A percentile compares a stretch with the other conserved stretches of the same genome.
Conservation (phyloP, 2,797 vertebrate species). For the Dermochelys coriacea region DNA sequence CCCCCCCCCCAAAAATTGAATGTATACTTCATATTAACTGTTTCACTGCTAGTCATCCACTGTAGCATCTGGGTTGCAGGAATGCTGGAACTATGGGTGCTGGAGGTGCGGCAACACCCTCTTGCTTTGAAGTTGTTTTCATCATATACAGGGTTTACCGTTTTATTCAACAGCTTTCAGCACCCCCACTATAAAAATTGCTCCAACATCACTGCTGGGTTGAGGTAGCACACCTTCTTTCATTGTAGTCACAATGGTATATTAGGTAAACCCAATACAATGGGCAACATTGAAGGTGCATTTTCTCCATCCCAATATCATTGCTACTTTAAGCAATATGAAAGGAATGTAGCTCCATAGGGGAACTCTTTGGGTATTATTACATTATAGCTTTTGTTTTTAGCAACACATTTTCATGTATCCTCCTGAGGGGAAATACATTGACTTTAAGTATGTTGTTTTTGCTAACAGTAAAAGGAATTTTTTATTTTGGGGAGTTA, state of each 20-base stretch:
- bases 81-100: too few species aligned
- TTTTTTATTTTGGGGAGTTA: too few species aligned
- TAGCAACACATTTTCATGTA: background rate
- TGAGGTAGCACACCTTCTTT: background rate
- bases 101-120: too few species aligned
- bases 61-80: background rate
- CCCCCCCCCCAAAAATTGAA: background rate
- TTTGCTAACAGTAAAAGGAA: too few species aligned
- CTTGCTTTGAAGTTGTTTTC: too few species aligned
- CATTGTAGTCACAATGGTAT: background rate
- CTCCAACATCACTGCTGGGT: background rate
- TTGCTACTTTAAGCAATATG: background rate
- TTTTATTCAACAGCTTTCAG: too few species aligned
- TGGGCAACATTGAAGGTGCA: background rate
- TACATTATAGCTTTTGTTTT: background rate
- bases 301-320: background rate
- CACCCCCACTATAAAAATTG: too few species aligned
- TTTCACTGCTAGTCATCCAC: background rate
- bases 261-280: background rate
- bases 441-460: too few species aligned
- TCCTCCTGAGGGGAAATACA: background rate
- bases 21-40: background rate
- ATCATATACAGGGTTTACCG: too few species aligned
- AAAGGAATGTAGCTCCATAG: background rate
- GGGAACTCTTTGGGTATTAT: background rate